These are phyloP conservation scores for Todiramphus saurophagus DNA, from an alignment of 2,113 vertebrate species.

Conservation along the genomic window DNA sequence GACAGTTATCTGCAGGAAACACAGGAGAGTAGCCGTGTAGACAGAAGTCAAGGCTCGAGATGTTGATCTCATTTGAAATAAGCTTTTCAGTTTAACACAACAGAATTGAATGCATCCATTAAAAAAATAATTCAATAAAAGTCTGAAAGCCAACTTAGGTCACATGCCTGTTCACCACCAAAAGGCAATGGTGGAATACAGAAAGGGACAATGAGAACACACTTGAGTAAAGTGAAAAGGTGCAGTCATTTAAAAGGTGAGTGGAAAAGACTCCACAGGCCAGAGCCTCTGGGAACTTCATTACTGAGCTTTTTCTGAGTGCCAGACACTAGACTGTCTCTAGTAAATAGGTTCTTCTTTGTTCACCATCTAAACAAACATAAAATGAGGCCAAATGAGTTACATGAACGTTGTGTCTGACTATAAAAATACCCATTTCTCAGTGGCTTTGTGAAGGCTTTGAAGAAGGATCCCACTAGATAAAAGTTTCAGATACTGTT, in stretches of 20 bases:
- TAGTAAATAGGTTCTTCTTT: background rate
- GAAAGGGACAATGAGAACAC: background rate
- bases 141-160: background rate
- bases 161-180: background rate
- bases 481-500: background rate
- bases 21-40: background rate
- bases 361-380: background rate
- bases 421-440: background rate
- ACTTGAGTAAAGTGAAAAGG: background rate
- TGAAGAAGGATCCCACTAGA: background rate
- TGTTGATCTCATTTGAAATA: background rate
- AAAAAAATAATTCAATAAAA: background rate
- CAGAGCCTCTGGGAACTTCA: conserved; percentile 22
- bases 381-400: background rate
- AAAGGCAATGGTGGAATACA: background rate
- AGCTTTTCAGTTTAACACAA: background rate
- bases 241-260: background rate
- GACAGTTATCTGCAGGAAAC: background rate
- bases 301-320: background rate
- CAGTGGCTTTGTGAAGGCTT: background rate
- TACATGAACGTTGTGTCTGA: background rate
- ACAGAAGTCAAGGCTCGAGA: background rate
- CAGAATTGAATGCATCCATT: background rate
- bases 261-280: background rate
- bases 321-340: background rate